Percentiles rank a stretch among this genome's conserved stretches.
These are phyloP conservation scores for Caretta caretta DNA, from an alignment of 2,113 vertebrate genomes.

Conservation along the genomic window DNA sequence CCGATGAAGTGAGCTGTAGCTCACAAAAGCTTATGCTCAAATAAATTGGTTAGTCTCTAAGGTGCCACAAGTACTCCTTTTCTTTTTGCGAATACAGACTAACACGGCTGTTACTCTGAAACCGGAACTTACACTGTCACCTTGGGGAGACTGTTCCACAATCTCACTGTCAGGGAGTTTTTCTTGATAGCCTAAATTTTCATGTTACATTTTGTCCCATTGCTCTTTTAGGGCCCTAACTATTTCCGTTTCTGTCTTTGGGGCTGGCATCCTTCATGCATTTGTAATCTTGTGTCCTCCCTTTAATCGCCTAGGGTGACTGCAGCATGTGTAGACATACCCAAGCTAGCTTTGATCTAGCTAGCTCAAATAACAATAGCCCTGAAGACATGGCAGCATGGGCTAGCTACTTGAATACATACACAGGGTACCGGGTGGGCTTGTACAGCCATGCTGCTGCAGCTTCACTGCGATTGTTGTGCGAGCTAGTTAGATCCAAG, in stretches of 20 bases:
- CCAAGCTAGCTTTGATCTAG: not conserved
- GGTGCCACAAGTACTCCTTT: no score
- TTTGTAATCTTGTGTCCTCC: not conserved
- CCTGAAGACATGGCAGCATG: not conserved
- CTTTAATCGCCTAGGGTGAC: not conserved
- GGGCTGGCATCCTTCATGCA: not conserved
- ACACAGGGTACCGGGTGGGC: not conserved
- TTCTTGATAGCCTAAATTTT: not conserved
- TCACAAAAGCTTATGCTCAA: no score
- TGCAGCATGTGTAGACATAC: not conserved
- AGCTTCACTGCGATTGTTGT: not conserved
- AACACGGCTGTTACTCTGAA: no score
- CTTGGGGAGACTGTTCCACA: not conserved
- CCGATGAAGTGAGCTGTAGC: no score
- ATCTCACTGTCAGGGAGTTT: not conserved
- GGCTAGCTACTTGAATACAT: not conserved
- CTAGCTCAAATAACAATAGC: not conserved
- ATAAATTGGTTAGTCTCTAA: no score
- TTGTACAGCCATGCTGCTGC: no score
- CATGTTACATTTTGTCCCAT: not conserved
- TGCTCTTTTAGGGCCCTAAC: not conserved
- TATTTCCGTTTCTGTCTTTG: not conserved
- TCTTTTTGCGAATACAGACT: no score
- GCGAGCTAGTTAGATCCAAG: not conserved
- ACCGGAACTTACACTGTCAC: not conserved